Evolutionary conservation across 2,113 vertebrate genomes (phyloP).

Genomic region (Apaloderma vittatum): DNA sequence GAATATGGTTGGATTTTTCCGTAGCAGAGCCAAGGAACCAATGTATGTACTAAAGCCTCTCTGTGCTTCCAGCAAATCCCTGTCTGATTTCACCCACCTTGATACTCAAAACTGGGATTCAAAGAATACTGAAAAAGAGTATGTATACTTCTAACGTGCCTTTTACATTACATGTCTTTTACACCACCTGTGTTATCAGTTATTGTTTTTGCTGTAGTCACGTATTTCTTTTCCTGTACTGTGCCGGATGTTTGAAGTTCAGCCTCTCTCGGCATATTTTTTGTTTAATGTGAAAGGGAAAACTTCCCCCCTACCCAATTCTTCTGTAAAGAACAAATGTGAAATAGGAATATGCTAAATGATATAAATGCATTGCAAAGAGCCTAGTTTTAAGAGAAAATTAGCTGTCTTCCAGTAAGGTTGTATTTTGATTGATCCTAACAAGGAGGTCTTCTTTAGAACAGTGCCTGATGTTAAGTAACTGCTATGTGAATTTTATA

Average conservation of each 20-base stretch:
- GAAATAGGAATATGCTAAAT: neutral
- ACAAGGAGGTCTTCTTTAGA: neutral
- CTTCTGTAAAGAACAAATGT: fast-evolving
- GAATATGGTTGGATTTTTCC: slow-evolving; percentile 7
- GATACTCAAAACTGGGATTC: neutral
- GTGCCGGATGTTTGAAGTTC: neutral
- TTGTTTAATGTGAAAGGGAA: neutral
- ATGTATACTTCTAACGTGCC: neutral
- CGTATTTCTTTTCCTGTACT: neutral
- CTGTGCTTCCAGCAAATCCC: neutral
- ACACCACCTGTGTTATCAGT: neutral
- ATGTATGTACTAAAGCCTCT: neutral
- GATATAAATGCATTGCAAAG: neutral
- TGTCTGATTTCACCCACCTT: slow-evolving; percentile 1
- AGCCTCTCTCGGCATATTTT: neutral
- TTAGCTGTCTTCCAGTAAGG: neutral
- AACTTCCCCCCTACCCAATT: neutral
- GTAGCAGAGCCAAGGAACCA: slow-evolving; percentile 16
- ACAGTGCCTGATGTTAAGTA: neutral
- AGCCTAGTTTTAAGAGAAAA: neutral
- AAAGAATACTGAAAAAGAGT: neutral
- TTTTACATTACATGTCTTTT: neutral
- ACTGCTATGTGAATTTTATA: neutral
- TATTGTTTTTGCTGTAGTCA: neutral
- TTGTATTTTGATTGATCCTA: neutral